These are phyloP conservation scores for Caenorhabditis plicata DNA, from an alignment of 2,888 invertebrate genomes.

Conservation along the genomic window DNA sequence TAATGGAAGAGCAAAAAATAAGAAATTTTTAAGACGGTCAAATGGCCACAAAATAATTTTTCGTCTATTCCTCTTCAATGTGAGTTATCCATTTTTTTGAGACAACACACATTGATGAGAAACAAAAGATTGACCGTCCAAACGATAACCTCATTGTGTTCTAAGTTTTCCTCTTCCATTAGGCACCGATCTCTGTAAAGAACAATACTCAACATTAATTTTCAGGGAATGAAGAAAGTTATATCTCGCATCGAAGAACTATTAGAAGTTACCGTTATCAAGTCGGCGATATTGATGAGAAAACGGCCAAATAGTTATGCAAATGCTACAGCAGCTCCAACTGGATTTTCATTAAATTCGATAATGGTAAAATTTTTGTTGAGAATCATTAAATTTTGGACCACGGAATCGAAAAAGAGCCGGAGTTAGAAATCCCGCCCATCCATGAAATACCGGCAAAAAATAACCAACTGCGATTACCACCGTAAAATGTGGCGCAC, in stretches of 20 bases:
- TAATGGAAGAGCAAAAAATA: too few relatives aligned
- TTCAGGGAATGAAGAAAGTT: constrained; percentile 74
- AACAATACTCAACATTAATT: background rate
- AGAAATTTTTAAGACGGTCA: too few relatives aligned
- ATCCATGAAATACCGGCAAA: too few relatives aligned
- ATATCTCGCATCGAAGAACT: constrained; percentile 76
- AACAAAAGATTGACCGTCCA: too few relatives aligned
- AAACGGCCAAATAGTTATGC: constrained; percentile 42
- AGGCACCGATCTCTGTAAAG: background rate
- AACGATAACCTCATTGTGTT: too few relatives aligned
- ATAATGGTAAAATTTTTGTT: constrained; percentile 14
- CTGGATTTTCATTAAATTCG: constrained; percentile 8
- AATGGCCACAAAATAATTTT: too few relatives aligned
- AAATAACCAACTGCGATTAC: too few relatives aligned
- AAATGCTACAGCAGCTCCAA: constrained; percentile 31
- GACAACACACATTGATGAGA: too few relatives aligned
- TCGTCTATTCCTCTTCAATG: too few relatives aligned
- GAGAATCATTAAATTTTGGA: background rate
- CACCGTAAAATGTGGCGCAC: too few relatives aligned
- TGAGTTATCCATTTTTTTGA: too few relatives aligned
- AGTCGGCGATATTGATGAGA: constrained; percentile 49
- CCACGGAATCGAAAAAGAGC: background rate
- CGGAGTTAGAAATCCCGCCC: background rate
- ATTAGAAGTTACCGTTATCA: constrained; percentile 63
- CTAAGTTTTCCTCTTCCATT: background rate